A percentile compares a stretch with the other conserved stretches of the same genome.
Evolutionary conservation across 2,888 invertebrate genomes (phyloP).

Genomic region (Sphaeridia pumilis): DNA sequence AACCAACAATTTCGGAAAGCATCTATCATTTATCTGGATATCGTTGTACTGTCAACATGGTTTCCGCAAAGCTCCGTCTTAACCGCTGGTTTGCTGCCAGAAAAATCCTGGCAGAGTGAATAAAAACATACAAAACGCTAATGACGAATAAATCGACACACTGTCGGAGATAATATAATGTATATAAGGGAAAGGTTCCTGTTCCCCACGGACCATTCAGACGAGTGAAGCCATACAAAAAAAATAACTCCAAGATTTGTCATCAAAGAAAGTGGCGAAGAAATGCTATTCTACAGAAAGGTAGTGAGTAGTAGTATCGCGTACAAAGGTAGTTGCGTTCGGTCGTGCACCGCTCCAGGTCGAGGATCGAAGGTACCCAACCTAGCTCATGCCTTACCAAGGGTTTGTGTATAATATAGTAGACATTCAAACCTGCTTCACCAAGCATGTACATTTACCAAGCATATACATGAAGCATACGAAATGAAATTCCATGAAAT

Average conservation of each 20-base stretch:
- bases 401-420: too few relatives aligned
- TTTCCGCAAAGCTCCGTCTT: background rate
- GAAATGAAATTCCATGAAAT: too few relatives aligned
- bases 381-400: too few relatives aligned
- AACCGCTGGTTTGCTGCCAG: background rate
- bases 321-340: too few relatives aligned
- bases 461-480: too few relatives aligned
- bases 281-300: constrained; percentile 3
- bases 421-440: too few relatives aligned
- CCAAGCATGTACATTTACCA: too few relatives aligned
- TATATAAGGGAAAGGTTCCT: constrained; percentile 6
- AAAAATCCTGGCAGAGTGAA: background rate
- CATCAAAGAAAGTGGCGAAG: background rate
- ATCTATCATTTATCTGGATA: too few relatives aligned
- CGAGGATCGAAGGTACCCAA: too few relatives aligned
- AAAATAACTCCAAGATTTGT: background rate
- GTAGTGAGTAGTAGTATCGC: too few relatives aligned
- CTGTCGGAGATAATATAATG: constrained; percentile 8
- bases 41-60: background rate
- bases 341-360: too few relatives aligned
- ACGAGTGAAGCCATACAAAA: constrained; percentile 4
- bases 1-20: too few relatives aligned
- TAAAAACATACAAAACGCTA: background rate
- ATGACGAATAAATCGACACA: background rate
- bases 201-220: background rate